phyloP scores from a whole-genome alignment of 2,113 vertebrate genomes.

The Butorides virescens region DNA sequence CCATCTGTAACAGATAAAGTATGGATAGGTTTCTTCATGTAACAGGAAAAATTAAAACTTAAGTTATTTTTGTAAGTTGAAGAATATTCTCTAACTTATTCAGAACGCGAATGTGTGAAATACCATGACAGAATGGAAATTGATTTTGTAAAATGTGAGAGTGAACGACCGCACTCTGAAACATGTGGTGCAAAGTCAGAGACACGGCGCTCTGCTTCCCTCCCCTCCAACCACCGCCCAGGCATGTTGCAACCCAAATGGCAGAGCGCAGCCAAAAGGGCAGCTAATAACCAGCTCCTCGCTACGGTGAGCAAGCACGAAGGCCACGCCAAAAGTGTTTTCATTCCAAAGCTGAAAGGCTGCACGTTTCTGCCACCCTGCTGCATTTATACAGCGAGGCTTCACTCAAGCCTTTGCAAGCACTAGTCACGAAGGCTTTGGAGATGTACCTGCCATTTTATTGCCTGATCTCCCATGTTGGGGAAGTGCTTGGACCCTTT shows the following conservation, averaged over 20 bases:
- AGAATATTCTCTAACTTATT: constrained; percentile 77
- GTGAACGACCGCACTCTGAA: constrained; percentile 58
- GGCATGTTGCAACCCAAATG: neutral
- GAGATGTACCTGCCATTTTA: neutral
- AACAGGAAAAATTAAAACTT: constrained; percentile 74
- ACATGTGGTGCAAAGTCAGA: constrained; percentile 73
- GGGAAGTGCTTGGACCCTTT: neutral
- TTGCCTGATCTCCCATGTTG: neutral
- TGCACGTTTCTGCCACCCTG: neutral
- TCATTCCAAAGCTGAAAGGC: neutral
- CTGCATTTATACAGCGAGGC: accelerated
- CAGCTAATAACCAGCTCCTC: neutral
- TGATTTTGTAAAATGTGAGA: constrained; percentile 79
- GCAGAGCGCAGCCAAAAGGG: neutral
- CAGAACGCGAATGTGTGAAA: constrained; percentile 74
- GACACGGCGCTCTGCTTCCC: constrained; percentile 4
- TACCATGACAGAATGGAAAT: constrained; percentile 80
- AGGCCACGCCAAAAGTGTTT: neutral
- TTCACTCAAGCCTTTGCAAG: neutral
- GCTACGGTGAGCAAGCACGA: neutral
- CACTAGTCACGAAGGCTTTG: neutral
- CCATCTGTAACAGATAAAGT: constrained; percentile 70
- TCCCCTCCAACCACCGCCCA: neutral
- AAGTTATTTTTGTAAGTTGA: constrained; percentile 76
- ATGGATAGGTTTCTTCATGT: constrained; percentile 73